phyloP scores from a whole-genome alignment of 2,797 vertebrate genomes.

The Manis javanica region DNA sequence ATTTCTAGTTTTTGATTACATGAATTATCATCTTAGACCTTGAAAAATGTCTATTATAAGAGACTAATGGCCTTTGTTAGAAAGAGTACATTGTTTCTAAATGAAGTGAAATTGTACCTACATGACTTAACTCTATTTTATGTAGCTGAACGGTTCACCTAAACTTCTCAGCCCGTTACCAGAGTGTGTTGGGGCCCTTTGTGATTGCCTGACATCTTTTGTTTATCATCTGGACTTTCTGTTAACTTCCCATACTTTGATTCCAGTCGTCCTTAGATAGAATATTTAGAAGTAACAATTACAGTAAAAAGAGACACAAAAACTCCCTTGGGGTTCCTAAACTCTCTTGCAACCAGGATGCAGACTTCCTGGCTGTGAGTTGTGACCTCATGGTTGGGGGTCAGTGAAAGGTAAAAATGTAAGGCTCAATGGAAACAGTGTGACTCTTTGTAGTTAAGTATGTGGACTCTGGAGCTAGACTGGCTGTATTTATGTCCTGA shows the following conservation, averaged over 20 bases:
- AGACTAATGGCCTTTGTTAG: not conserved
- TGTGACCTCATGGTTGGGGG: rapidly evolving
- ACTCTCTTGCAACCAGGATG: not conserved
- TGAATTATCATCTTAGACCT: not conserved
- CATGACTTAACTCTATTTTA: not conserved
- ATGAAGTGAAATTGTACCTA: not conserved
- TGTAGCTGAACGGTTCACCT: not conserved
- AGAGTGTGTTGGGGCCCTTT: not conserved
- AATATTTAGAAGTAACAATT: not conserved
- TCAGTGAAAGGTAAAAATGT: rapidly evolving
- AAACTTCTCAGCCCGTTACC: not conserved
- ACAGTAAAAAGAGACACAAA: not conserved
- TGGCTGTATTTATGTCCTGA: not conserved
- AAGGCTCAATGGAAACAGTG: not conserved
- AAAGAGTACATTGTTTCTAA: not conserved
- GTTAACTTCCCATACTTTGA: not conserved
- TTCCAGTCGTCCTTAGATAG: not conserved
- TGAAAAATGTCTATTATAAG: not conserved
- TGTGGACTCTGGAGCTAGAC: not conserved
- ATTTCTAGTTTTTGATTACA: not conserved
- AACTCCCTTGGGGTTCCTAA: not conserved
- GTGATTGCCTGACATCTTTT: not conserved
- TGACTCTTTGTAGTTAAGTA: not conserved
- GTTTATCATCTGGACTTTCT: not conserved
- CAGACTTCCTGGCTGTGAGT: not conserved